Base-by-base conservation (phyloP, 2,888 invertebrate genomes). In the Catonia carolina region DNA sequence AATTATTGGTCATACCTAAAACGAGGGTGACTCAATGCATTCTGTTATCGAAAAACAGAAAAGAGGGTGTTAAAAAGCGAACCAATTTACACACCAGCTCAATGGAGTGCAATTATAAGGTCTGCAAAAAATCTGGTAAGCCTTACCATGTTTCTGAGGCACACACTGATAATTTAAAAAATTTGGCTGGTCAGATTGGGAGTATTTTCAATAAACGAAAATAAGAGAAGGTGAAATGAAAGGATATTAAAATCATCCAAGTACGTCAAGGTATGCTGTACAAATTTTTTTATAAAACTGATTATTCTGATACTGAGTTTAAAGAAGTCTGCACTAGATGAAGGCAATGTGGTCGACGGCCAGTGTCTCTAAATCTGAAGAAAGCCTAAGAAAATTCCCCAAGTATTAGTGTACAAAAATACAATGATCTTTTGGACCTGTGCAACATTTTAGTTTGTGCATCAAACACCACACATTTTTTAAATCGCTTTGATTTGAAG, bases 1-100 rank as follows among this genome's bases (percentile, higher is more conserved):
- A 7, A 62, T 60, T 17, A 48, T 47, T 14, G 65, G 62, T n/a
- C 62, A 65, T 51, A 60, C 61, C 1, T 63, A 63, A 51, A 64
- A 63, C 50, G 61, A 62, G 53, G 63, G 61, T 2, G 62, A 64
- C 45, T 60, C 42, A 33, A 58, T 60, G 3, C 61, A 65, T 50
- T 51, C 56, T 22, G 39, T 55, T 1, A 64, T 64, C 33, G 61
- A 62, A 51, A 60, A 58, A 41, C 47, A 52, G 27, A 51, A 61
- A 33, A 52, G 55, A 52, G 15, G 48, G 12, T 39, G 56, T 31
- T 55, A 56, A 56, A 50, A 53, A 39, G n/a, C n/a, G n/a, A n/a
- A n/a, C n/a, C n/a, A n/a, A n/a, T n/a, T n/a, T n/a, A n/a, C n/a
- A n/a, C n/a, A 51, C 62, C 64, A 53, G 59, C 53, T n/a, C 55